phyloP scores from a whole-genome alignment of 1,140 invertebrate species.

The Musca domestica region DNA sequence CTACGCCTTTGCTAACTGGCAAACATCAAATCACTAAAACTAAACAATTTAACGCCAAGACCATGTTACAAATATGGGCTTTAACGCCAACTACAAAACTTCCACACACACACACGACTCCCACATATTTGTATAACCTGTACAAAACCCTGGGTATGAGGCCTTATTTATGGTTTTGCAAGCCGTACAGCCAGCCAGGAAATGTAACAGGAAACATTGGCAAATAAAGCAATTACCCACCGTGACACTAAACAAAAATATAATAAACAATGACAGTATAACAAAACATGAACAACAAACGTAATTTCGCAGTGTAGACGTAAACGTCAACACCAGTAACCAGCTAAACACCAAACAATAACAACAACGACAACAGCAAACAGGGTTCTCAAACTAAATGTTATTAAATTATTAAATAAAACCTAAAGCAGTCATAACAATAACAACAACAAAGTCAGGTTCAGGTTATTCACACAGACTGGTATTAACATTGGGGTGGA shows the following conservation, averaged over 20 bases:
- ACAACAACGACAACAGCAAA: too few relatives aligned
- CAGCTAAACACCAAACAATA: too few relatives aligned
- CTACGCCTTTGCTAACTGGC: not conserved
- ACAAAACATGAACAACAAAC: too few relatives aligned
- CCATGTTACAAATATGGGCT: not conserved
- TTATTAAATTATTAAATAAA: too few relatives aligned
- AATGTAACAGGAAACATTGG: conserved; percentile 17
- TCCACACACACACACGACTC: not conserved
- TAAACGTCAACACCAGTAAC: too few relatives aligned
- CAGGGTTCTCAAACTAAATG: too few relatives aligned
- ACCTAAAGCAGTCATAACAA: too few relatives aligned
- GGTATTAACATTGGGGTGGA: too few relatives aligned
- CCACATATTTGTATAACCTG: not conserved
- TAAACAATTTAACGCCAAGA: conserved; percentile 12
- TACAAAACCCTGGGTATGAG: not conserved
- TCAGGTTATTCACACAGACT: too few relatives aligned
- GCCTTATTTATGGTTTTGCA: not conserved
- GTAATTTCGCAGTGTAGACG: too few relatives aligned
- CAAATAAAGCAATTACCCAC: conserved; percentile 21
- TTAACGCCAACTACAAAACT: not conserved
- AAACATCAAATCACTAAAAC: not conserved
- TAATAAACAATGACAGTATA: conserved; percentile 3
- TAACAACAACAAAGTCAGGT: too few relatives aligned
- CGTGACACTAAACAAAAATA: conserved; percentile 13
- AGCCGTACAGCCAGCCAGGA: not conserved